phyloP scores from a whole-genome alignment of 2,797 vertebrate genomes.

The Selene dorsalis region DNA sequence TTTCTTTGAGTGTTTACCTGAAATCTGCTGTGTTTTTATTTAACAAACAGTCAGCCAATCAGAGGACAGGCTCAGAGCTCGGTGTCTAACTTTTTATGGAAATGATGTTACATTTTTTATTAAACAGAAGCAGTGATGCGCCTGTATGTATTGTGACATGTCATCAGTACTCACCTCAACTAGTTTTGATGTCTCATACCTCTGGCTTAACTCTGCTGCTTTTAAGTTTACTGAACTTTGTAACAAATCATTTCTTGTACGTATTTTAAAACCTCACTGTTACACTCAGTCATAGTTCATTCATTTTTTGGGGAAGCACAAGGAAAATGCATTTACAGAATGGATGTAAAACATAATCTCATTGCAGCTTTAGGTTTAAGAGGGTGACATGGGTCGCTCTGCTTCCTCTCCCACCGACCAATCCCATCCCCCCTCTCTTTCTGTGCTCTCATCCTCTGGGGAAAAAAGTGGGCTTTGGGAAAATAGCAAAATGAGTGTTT shows the following conservation, averaged over 20 bases:
- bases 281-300: background rate
- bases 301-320: background rate
- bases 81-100: too few relatives aligned
- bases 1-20: background rate
- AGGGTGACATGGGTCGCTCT: slow-evolving; percentile 41
- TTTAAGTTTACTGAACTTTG: background rate
- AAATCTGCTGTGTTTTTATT: background rate
- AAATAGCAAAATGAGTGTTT: slow-evolving; percentile 80
- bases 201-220: too few relatives aligned
- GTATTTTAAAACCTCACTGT: background rate
- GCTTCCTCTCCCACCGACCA: slow-evolving; percentile 47
- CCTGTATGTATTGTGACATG: slow-evolving; percentile 19
- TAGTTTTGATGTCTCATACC: background rate
- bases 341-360: slow-evolving; percentile 29
- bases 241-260: background rate
- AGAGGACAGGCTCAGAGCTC: background rate
- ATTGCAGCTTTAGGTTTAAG: slow-evolving; percentile 46
- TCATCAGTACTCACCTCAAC: slow-evolving; percentile 48
- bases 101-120: slow-evolving; percentile 17
- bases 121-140: slow-evolving; percentile 26
- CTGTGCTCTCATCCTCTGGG: slow-evolving; percentile 50
- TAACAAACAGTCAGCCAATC: background rate
- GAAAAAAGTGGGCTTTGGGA: slow-evolving; percentile 78
- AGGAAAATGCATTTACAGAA: slow-evolving; percentile 18
- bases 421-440: background rate